These are phyloP conservation scores for Trogon surrucura DNA, from an alignment of 2,113 vertebrate genomes.

Conservation along the genomic window DNA sequence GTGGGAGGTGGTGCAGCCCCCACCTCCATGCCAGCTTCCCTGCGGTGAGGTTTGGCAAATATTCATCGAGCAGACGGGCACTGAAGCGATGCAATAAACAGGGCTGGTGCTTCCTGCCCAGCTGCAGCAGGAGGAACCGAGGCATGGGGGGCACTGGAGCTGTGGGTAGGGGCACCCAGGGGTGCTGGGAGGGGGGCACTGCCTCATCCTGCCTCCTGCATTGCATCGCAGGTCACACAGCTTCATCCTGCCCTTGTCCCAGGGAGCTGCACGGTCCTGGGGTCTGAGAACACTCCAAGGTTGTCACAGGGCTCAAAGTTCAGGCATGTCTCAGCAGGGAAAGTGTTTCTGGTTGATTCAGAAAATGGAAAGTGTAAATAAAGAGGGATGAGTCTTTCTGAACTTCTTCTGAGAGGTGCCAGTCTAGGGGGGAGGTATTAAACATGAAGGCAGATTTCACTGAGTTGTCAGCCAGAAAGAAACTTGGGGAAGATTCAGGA, in stretches of 20 bases:
- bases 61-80: rapidly evolving
- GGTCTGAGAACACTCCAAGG: neutral
- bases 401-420: neutral
- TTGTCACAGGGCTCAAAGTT: rapidly evolving
- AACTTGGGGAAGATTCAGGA: neutral
- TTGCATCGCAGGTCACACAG: neutral
- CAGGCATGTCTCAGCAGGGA: neutral
- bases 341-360: neutral
- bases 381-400: neutral
- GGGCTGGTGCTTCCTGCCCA: constrained; percentile 58
- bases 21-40: neutral
- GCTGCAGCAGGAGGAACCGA: constrained; percentile 60
- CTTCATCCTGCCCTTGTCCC: neutral
- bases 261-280: rapidly evolving
- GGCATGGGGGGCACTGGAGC: neutral
- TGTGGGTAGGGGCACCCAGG: neutral
- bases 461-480: neutral
- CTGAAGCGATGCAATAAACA: constrained; percentile 43
- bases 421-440: rapidly evolving
- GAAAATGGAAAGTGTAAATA: neutral
- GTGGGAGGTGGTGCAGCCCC: neutral
- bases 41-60: rapidly evolving
- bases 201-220: neutral
- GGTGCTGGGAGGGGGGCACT: neutral
- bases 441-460: neutral